Evolutionary conservation across 2,113 vertebrate genomes (phyloP), one percentile per base, ranked within the genome.

Genomic region (Pelodiscus sinensis): DNA sequence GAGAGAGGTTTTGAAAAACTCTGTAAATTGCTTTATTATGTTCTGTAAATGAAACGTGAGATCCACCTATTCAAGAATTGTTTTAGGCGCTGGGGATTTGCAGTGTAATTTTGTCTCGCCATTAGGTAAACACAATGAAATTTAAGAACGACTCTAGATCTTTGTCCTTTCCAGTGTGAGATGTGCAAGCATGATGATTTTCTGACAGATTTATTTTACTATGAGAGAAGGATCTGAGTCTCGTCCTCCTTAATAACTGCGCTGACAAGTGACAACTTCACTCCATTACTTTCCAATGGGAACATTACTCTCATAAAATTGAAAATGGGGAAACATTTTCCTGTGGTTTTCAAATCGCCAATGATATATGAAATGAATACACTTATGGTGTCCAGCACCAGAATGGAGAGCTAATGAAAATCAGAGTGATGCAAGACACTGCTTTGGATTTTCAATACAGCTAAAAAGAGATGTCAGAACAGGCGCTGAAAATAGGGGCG

Each of bases 191-290:
- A 3, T 85, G 3, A 29, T 31, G 93, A 91, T 93, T 88, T 84
- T 83, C 95, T 97, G 97, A 98, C 97, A 95, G 97, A 98, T 98
- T 98, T 98, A 98, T 97, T 98, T 98, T 97, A 98, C 97, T 96
- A 97, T 91, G 96, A 98, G 96, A 96, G 96, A 96, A 97, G 90
- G 96, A 97, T 96, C 97, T 38, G 95, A 95, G 97, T 97, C 94
- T 98, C 97, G 95, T 98, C 97, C 97, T 98, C 98, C 97, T 97
- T 98, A 98, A 98, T 98, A 98, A 97, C 97, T 13, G 92, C 71
- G 80, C 97, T 98, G 98, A 98, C 98, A 98, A 98, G 97, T 97
- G 97, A 98, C 98, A 98, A 98, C 98, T 98, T 97, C 97, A 98
- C 97, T 97, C 98, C 98, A 98, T 98, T 98, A 98, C 97, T 98